phyloP scores from a whole-genome alignment of 2,888 invertebrate species.

The Cephus nigrinus region DNA sequence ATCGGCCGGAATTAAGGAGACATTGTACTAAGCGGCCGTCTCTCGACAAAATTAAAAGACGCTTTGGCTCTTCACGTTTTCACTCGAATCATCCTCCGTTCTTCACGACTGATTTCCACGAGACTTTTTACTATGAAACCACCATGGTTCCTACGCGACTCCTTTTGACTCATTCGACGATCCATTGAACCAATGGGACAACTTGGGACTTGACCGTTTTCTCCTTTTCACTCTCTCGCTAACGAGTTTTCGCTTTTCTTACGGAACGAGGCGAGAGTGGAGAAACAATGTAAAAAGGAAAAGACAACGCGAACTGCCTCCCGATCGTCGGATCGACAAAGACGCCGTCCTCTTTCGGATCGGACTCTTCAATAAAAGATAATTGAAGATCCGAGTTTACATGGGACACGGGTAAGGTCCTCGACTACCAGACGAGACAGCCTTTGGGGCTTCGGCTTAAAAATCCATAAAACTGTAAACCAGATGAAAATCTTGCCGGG shows the following conservation, averaged over 20 bases:
- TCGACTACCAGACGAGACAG: constrained; percentile 6
- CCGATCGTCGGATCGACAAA: background rate
- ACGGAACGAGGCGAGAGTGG: background rate
- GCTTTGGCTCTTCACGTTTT: background rate
- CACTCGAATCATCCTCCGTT: background rate
- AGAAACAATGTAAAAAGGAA: background rate
- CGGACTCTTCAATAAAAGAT: constrained; percentile 20
- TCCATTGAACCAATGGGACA: background rate
- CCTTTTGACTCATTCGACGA: background rate
- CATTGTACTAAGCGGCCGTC: background rate
- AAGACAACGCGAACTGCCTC: background rate
- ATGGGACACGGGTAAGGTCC: constrained; percentile 9
- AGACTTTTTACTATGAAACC: background rate
- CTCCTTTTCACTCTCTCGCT: background rate
- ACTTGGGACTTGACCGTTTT: background rate
- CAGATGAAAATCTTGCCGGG: constrained; percentile 22
- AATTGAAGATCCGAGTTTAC: constrained; percentile 22
- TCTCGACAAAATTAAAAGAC: background rate
- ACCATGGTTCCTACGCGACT: background rate
- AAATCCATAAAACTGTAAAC: constrained; percentile 24
- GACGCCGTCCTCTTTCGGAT: background rate
- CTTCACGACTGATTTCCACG: background rate
- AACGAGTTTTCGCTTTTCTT: background rate
- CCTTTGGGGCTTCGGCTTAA: constrained; percentile 12
- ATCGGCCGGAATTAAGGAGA: background rate